phyloP scores from a whole-genome alignment of 2,113 vertebrate genomes.

The Lepisosteus osseus region DNA sequence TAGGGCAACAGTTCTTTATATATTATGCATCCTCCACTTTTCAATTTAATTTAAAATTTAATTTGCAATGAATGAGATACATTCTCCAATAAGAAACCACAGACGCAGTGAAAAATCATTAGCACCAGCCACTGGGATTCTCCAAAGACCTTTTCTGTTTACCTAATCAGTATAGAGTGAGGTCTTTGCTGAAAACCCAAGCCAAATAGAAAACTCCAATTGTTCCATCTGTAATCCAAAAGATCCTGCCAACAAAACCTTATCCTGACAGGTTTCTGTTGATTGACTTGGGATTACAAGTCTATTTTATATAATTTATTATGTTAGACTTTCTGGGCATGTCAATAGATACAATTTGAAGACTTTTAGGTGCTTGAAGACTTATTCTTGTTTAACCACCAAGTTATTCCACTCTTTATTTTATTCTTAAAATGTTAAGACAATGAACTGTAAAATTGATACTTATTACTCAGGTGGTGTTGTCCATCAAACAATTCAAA shows the following conservation, averaged over 20 bases:
- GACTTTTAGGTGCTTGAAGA: neutral
- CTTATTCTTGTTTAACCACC: neutral
- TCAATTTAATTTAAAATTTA: conserved; percentile 6
- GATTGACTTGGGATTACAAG: neutral
- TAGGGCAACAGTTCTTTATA: neutral
- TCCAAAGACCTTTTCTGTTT: neutral
- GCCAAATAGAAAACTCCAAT: neutral
- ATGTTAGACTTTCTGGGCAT: neutral
- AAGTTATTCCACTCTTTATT: neutral
- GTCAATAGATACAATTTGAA: conserved; percentile 6
- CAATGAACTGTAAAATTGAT: neutral
- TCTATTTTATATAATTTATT: neutral
- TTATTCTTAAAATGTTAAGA: neutral
- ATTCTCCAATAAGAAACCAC: neutral
- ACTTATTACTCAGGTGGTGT: conserved; percentile 1
- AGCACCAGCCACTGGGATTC: neutral
- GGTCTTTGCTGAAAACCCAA: neutral
- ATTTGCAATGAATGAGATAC: neutral
- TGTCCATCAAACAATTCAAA: neutral
- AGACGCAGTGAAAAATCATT: neutral
- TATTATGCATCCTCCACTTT: conserved; percentile 1
- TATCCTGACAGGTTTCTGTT: neutral
- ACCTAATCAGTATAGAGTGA: neutral
- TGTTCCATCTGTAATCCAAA: neutral
- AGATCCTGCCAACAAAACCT: neutral